Evolutionary conservation across 2,113 vertebrate genomes (phyloP).

Genomic region (Myrmecophaga tridactyla): DNA sequence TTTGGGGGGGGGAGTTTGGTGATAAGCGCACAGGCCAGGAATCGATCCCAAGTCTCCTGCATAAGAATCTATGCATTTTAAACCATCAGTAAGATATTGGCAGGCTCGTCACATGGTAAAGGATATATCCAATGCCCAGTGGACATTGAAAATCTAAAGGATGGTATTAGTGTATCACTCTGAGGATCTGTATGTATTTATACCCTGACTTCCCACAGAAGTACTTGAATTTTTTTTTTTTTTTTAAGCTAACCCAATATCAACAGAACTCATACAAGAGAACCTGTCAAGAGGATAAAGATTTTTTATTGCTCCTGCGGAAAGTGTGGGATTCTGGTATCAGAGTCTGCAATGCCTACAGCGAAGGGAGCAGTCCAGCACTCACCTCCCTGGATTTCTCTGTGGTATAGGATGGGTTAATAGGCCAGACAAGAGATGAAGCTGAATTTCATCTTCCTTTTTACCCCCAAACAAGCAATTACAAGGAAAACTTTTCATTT

Average conservation of each 20-base stretch:
- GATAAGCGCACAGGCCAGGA: no score
- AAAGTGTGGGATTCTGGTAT: neutral
- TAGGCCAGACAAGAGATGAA: neutral
- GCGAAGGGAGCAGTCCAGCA: neutral
- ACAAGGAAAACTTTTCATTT: neutral
- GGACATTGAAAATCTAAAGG: neutral
- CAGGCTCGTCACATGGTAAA: neutral
- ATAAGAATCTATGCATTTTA: no score
- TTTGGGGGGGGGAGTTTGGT: no score
- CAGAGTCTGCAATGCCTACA: neutral
- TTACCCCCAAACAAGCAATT: neutral
- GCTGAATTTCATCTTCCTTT: neutral
- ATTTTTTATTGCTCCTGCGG: neutral
- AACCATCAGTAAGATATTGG: neutral
- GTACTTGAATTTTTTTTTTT: neutral
- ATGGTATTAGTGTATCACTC: neutral
- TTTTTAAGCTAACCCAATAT: neutral
- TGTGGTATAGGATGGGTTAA: neutral
- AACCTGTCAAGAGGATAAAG: neutral
- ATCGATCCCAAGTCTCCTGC: no score
- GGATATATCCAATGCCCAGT: neutral
- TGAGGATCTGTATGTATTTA: neutral
- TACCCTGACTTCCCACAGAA: neutral
- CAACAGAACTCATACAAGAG: neutral
- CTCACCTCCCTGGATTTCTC: neutral